Evolutionary conservation across 2,113 vertebrate species (phyloP).

Genomic region (Coryphaenoides rupestris): DNA sequence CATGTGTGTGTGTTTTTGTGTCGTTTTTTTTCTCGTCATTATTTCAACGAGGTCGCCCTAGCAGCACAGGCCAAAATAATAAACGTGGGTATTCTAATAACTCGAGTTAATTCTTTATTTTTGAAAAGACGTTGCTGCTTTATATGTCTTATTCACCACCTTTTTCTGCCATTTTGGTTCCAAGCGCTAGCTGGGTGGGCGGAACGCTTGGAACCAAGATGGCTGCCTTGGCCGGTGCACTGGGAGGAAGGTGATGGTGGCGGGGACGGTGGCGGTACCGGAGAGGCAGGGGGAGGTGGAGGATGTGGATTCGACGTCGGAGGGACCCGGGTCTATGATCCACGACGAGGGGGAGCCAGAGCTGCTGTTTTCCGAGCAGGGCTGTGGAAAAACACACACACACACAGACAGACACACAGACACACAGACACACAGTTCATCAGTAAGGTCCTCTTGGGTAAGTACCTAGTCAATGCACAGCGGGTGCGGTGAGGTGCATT

Average conservation of each 20-base stretch:
- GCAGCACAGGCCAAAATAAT: no score
- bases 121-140: no score
- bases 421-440: background rate
- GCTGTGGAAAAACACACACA: constrained; percentile 27
- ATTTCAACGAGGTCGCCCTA: no score
- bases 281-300: constrained; percentile 22
- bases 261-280: constrained; percentile 28
- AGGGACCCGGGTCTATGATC: constrained; percentile 51
- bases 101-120: no score
- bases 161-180: no score
- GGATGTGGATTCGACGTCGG: constrained; percentile 34
- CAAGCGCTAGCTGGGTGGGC: no score
- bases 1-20: no score
- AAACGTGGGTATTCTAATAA: no score
- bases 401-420: background rate
- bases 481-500: constrained; percentile 25
- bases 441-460: background rate
- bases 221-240: background rate
- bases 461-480: constrained; percentile 17
- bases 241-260: no score
- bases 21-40: no score
- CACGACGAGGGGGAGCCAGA: constrained; percentile 59
- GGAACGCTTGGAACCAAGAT: no score
- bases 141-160: no score
- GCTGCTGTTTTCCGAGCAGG: constrained; percentile 32